Base-by-base conservation (phyloP, 2,888 invertebrate species). In the Molanna angustata region DNA sequence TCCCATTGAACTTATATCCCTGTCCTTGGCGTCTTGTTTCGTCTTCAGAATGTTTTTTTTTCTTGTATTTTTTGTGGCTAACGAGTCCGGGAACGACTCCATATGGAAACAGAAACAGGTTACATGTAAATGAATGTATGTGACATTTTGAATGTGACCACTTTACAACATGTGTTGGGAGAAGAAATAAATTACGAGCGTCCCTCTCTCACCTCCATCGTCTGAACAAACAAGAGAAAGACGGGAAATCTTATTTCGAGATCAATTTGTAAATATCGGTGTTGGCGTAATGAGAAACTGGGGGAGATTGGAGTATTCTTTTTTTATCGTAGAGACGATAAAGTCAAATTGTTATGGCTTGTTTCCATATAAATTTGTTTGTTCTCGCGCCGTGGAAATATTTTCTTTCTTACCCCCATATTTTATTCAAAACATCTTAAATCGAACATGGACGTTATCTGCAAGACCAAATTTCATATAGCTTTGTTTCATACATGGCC, bases 131-230 rank as follows among this genome's bases (percentile, higher is more conserved):
- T 49, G 21, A 52, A 46, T 52, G 42, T 21, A 33, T 49, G 49
- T 49, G 49, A 54, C 49, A 45, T 44, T 45, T 41, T 40, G 18
- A 49, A 53, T 45, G 32, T 33, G 32, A 44, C 22, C 35, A 50
- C 50, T 44, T 50, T 44, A 27, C 31, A 44, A 53, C 53, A 48
- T 31, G 43, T 44, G 48, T 53, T 35, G 32, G 18, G 22, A n/a
- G 14, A 21, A 13, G 31, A 14, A 46, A 52, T 46, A 41, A 46
- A 52, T 52, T 39, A 52, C 51, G 11, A 32, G 4, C 40, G 33
- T 40, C 13, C 19, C n/a, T 35, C 17, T 31, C 41, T 22, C 43
- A 39, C 31, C 20, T 33, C 40, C 40, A 7, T 45, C 33, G 13
- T 39, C 13, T 4, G 9, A 17, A 17, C 3, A 37, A 9, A 17